Evolutionary conservation across 1,140 invertebrate genomes (phyloP).

Genomic region (Idris sp.): DNA sequence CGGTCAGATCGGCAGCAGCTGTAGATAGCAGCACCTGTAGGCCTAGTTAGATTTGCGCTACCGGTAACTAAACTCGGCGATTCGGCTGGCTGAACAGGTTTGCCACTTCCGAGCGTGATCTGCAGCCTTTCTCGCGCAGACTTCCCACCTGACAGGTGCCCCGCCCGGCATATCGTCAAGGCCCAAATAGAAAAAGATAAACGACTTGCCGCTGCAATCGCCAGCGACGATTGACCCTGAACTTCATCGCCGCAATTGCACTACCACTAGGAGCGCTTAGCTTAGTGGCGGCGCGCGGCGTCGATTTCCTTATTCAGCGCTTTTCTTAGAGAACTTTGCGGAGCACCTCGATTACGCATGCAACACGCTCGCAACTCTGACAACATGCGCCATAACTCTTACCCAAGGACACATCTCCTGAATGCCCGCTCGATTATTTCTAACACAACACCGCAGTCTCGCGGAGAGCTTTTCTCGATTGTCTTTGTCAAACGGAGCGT

Average conservation of each 20-base stretch:
- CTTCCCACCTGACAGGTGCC: slow-evolving; percentile 40
- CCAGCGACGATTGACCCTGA: slow-evolving; percentile 73
- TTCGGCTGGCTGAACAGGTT: slow-evolving; percentile 28
- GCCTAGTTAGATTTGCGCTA: slow-evolving; percentile 9
- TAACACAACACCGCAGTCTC: slow-evolving; percentile 28
- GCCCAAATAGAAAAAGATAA: slow-evolving; percentile 73
- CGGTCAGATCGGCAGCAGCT: slow-evolving; percentile 21
- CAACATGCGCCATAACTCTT: slow-evolving; percentile 64
- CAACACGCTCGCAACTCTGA: slow-evolving; percentile 51
- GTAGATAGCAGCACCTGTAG: slow-evolving; percentile 51
- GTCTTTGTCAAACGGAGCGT: slow-evolving; percentile 32
- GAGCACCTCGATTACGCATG: slow-evolving; percentile 64
- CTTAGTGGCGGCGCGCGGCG: slow-evolving; percentile 43
- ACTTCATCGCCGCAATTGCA: slow-evolving; percentile 66
- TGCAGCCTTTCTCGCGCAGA: slow-evolving; percentile 37
- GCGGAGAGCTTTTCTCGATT: slow-evolving; percentile 52
- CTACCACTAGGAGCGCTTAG: slow-evolving; percentile 52
- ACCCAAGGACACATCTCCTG: slow-evolving; percentile 60
- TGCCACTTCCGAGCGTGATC: slow-evolving; percentile 25
- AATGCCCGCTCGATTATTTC: slow-evolving; percentile 40
- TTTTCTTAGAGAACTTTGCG: slow-evolving; percentile 66
- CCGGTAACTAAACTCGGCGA: slow-evolving; percentile 25
- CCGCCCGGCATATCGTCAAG: slow-evolving; percentile 67
- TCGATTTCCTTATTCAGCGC: slow-evolving; percentile 74
- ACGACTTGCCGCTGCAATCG: slow-evolving; percentile 55